A percentile compares a stretch with the other conserved stretches of the same genome.
These are phyloP conservation scores for Tragopan temminckii DNA, from an alignment of 2,797 vertebrate species.

Conservation along the genomic window DNA sequence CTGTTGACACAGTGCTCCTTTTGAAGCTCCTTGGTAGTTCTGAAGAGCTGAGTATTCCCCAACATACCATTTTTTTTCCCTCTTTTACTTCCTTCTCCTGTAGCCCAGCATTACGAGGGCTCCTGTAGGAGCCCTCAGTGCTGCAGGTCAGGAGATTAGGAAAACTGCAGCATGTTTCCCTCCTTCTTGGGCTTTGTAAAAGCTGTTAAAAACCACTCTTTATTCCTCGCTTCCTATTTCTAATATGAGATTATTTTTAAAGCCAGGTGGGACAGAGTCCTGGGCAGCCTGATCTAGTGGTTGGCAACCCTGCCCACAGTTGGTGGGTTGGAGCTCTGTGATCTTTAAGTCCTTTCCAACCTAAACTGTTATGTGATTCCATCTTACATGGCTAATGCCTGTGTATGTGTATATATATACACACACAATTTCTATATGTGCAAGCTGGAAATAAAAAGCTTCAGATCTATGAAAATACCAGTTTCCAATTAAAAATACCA, in stretches of 20 bases:
- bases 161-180: not conserved
- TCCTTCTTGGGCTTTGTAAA: not conserved
- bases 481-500: not conserved
- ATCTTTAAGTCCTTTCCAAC: too few relatives aligned
- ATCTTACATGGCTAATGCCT: not conserved
- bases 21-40: not conserved
- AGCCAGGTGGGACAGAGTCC: too few relatives aligned
- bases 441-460: not conserved
- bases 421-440: not conserved
- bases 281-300: too few relatives aligned
- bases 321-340: too few relatives aligned
- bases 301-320: too few relatives aligned
- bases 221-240: not conserved
- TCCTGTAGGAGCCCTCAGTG: rapidly evolving
- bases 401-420: not conserved
- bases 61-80: not conserved
- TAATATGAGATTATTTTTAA: not conserved
- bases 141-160: not conserved
- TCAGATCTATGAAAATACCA: not conserved
- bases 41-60: not conserved
- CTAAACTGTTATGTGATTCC: not conserved
- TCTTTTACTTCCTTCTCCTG: not conserved
- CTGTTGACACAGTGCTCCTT: not conserved
- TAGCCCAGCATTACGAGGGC: not conserved
- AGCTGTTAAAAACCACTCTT: not conserved